phyloP scores from a whole-genome alignment of 2,113 vertebrate genomes.

The Euleptes europaea region DNA sequence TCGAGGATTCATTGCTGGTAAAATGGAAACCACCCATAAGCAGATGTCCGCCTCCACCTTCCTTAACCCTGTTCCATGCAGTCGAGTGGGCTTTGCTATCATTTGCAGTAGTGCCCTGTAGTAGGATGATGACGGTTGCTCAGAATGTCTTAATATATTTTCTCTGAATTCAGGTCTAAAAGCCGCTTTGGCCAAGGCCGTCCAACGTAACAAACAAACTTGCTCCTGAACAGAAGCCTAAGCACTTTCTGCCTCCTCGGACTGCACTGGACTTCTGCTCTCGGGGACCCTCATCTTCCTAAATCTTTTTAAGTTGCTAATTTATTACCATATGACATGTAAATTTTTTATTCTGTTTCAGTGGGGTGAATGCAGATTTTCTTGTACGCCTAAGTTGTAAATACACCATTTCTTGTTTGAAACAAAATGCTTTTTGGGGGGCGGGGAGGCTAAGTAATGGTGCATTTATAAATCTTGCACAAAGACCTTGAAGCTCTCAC shows the following conservation, averaged over 20 bases:
- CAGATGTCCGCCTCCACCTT: background rate
- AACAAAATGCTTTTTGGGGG: conserved; percentile 57
- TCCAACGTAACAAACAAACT: conserved; percentile 61
- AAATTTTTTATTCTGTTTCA: conserved; percentile 57
- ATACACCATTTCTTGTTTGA: conserved; percentile 62
- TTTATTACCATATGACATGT: conserved; percentile 60
- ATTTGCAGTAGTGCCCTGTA: background rate
- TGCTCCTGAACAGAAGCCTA: conserved; percentile 24
- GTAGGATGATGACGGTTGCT: background rate
- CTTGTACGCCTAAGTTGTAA: conserved; percentile 66
- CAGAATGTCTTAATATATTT: background rate
- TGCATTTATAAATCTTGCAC: conserved; percentile 52
- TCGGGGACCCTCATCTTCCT: conserved; percentile 49
- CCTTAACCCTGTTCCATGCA: background rate
- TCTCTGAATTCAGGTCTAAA: conserved; percentile 73
- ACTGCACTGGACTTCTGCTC: conserved; percentile 40
- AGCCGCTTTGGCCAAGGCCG: conserved; percentile 76
- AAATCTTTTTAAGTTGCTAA: conserved; percentile 69
- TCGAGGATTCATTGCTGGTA: background rate
- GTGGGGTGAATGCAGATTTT: conserved; percentile 54
- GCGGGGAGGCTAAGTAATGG: conserved; percentile 54
- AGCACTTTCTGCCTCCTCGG: conserved; percentile 54
- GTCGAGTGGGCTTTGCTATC: background rate
- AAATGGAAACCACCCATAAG: background rate
- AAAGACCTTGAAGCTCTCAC: conserved; percentile 51